Percentiles rank a stretch among this genome's conserved stretches.
Evolutionary conservation across 2,797 vertebrate species (phyloP).

Genomic region (Melanotaenia nigrans): DNA sequence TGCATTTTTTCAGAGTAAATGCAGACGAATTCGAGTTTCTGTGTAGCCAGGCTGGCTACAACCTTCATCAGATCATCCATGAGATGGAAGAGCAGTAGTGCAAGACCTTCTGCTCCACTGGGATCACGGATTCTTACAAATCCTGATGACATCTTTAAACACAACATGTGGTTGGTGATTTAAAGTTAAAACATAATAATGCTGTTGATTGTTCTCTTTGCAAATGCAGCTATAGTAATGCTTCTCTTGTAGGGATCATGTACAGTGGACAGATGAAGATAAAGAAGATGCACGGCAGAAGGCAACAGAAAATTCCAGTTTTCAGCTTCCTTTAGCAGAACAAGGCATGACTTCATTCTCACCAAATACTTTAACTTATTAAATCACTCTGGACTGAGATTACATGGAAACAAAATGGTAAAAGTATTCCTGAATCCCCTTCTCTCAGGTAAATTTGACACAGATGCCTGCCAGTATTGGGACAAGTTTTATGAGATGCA

Average conservation of each 20-base stretch:
- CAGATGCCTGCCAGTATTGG: slow-evolving; percentile 89
- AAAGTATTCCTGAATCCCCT: slow-evolving; percentile 8
- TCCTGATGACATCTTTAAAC: slow-evolving; percentile 80
- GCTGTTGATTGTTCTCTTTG: not conserved
- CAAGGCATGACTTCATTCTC: slow-evolving; percentile 78
- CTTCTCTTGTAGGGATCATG: slow-evolving; percentile 87
- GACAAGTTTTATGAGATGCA: slow-evolving; percentile 90
- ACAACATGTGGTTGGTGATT: slow-evolving; percentile 82
- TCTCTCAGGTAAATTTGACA: slow-evolving; percentile 86
- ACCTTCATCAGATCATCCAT: slow-evolving; percentile 64
- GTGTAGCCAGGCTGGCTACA: slow-evolving; percentile 66
- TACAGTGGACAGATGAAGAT: slow-evolving; percentile 91
- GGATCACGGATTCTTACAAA: slow-evolving; percentile 90
- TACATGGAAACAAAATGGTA: slow-evolving; percentile 2
- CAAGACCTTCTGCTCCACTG: slow-evolving; percentile 85
- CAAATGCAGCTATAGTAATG: slow-evolving; percentile 5
- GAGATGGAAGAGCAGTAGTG: slow-evolving; percentile 76
- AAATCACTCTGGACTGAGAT: not conserved
- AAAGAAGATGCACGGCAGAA: slow-evolving; percentile 82
- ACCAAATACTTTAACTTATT: slow-evolving; percentile 1
- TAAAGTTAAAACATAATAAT: not conserved
- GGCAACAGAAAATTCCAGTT: slow-evolving; percentile 86
- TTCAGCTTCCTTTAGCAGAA: slow-evolving; percentile 81
- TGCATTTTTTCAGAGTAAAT: slow-evolving; percentile 66
- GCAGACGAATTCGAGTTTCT: slow-evolving; percentile 57